phyloP scores from a whole-genome alignment of 1,140 invertebrate species.

The Drosophila insularis region DNA sequence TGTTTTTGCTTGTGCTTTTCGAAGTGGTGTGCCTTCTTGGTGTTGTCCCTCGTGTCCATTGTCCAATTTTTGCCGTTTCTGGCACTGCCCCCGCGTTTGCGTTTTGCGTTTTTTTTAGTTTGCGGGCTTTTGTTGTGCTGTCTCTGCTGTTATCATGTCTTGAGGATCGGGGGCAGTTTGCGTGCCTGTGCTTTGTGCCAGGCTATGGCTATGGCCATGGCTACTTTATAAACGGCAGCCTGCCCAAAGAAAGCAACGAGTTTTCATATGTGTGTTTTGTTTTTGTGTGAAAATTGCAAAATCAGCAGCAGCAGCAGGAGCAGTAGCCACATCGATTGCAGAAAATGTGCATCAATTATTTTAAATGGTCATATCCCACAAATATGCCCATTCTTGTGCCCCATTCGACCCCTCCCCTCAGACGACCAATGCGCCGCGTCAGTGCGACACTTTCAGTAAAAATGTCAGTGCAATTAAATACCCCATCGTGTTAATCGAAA shows the following conservation, averaged over 20 bases:
- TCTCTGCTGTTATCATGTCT: constrained; percentile 39
- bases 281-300: constrained; percentile 12
- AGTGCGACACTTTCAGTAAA: constrained; percentile 38
- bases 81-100: constrained; percentile 17
- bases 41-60: not conserved
- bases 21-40: not conserved
- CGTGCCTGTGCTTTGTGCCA: constrained; percentile 6
- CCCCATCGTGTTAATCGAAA: constrained; percentile 29
- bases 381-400: constrained; percentile 27
- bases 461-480: constrained; percentile 40
- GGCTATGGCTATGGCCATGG: constrained; percentile 1
- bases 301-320: constrained; percentile 18
- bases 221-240: constrained; percentile 51
- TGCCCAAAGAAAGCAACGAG: constrained; percentile 39
- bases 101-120: not conserved
- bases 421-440: not conserved
- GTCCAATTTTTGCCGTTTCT: not conserved
- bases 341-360: constrained; percentile 69
- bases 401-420: not conserved
- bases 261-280: constrained; percentile 9
- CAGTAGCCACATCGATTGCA: constrained; percentile 1
- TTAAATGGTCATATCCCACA: constrained; percentile 45
- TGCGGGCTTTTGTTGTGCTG: constrained; percentile 1
- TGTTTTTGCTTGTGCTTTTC: not conserved
- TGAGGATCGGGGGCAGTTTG: constrained; percentile 52